Evolutionary conservation across 1,140 invertebrate species (phyloP).

Genomic region (Kradibia gibbosae): DNA sequence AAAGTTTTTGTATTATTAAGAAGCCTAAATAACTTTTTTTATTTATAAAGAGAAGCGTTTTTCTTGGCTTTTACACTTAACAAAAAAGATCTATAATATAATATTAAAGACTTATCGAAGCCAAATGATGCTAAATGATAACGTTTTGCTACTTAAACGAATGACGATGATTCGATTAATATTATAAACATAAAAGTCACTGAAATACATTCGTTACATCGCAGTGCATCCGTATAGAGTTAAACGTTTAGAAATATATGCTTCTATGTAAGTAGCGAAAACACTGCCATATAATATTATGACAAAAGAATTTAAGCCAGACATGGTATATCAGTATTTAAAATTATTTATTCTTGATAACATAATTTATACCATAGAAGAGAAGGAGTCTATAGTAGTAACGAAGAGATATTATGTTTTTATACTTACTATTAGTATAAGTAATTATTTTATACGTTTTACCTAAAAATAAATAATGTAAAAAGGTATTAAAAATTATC

Average conservation of each 20-base stretch:
- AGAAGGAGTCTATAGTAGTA: constrained; percentile 52
- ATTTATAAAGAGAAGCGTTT: not conserved
- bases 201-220: constrained; percentile 35
- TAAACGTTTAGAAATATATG: constrained; percentile 17
- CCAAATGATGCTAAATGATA: constrained; percentile 66
- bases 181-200: constrained; percentile 25
- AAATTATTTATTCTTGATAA: constrained; percentile 70
- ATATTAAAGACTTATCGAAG: constrained; percentile 62
- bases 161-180: constrained; percentile 20
- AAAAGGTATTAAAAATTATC: constrained; percentile 36
- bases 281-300: constrained; percentile 66
- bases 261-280: constrained; percentile 59
- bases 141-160: constrained; percentile 41
- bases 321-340: constrained; percentile 73
- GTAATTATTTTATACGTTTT: constrained; percentile 50
- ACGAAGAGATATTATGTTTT: constrained; percentile 65
- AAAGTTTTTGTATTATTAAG: not conserved
- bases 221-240: constrained; percentile 24
- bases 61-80: constrained; percentile 16
- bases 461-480: constrained; percentile 32
- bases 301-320: constrained; percentile 58
- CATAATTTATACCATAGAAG: constrained; percentile 60
- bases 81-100: constrained; percentile 24
- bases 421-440: constrained; percentile 67
- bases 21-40: not conserved